Percentiles rank a stretch among this genome's conserved stretches.
These are phyloP conservation scores for Seriola quinqueradiata DNA, from an alignment of 2,113 vertebrate species.

Conservation along the genomic window DNA sequence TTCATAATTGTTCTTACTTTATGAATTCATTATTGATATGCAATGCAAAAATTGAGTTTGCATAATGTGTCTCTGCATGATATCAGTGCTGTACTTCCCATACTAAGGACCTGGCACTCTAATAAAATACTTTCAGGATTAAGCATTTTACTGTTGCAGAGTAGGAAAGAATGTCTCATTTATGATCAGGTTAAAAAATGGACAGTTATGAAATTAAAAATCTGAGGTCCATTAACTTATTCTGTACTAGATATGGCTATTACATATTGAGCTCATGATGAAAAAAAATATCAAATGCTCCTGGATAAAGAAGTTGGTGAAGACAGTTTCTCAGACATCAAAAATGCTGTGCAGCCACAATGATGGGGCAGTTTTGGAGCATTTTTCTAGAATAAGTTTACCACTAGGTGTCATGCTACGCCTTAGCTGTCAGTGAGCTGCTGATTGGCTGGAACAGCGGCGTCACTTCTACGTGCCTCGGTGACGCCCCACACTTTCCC, in stretches of 20 bases:
- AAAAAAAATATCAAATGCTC: not conserved
- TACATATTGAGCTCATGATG: not conserved
- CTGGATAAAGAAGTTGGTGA: not conserved
- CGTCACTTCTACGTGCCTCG: slow-evolving; percentile 46
- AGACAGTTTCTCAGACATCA: not conserved
- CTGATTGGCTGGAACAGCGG: slow-evolving; percentile 59
- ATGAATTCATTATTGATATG: not conserved
- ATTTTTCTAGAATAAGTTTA: slow-evolving; percentile 53
- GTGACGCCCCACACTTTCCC: slow-evolving; percentile 81
- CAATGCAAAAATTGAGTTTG: not conserved
- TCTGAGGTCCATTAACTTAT: not conserved
- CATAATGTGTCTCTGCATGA: not conserved
- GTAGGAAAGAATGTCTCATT: not conserved
- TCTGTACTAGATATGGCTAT: not conserved
- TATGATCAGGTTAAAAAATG: not conserved
- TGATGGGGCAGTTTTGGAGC: slow-evolving; percentile 68
- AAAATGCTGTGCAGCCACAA: not conserved
- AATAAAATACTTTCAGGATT: not conserved
- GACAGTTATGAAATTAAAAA: not conserved
- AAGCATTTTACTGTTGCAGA: not conserved
- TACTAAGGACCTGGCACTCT: not conserved
- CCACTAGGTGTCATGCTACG: slow-evolving; percentile 47
- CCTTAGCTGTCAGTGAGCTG: not conserved
- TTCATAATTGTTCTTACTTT: not conserved
- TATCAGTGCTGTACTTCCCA: not conserved